Evolutionary conservation across 2,888 invertebrate species (phyloP).

Genomic region (Nipponacmea schrenckii): DNA sequence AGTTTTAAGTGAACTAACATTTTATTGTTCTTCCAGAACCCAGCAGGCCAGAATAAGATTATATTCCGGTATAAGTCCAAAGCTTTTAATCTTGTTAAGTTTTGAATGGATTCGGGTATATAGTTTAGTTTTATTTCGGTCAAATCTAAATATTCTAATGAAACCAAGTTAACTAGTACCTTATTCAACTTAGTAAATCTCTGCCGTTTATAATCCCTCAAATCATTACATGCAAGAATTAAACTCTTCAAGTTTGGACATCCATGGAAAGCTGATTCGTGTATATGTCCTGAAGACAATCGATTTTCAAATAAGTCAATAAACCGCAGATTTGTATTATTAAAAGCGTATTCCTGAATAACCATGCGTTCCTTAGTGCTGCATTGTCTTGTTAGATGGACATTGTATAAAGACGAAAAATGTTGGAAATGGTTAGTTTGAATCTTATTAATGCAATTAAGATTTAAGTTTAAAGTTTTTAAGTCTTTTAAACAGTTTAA

Average conservation of each 20-base stretch:
- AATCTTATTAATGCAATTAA: background rate
- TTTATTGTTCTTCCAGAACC: background rate
- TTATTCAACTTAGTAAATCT: no score
- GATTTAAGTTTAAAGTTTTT: background rate
- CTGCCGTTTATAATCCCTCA: background rate
- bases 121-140: background rate
- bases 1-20: background rate
- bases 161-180: no score
- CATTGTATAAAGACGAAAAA: background rate
- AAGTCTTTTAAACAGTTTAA: conserved; percentile 8
- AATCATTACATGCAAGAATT: background rate
- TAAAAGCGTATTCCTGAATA: conserved; percentile 8
- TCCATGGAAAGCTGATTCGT: conserved; percentile 2
- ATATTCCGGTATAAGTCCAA: background rate
- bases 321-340: background rate
- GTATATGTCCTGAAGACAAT: background rate
- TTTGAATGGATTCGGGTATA: background rate
- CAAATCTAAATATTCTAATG: no score
- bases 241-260: background rate
- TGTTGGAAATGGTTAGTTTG: background rate
- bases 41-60: background rate
- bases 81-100: background rate
- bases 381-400: background rate
- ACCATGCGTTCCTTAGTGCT: background rate
- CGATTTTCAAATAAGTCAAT: background rate